These are phyloP conservation scores for Cryptoleucopteryx plumbea DNA, from an alignment of 2,113 vertebrate species.

Conservation along the genomic window DNA sequence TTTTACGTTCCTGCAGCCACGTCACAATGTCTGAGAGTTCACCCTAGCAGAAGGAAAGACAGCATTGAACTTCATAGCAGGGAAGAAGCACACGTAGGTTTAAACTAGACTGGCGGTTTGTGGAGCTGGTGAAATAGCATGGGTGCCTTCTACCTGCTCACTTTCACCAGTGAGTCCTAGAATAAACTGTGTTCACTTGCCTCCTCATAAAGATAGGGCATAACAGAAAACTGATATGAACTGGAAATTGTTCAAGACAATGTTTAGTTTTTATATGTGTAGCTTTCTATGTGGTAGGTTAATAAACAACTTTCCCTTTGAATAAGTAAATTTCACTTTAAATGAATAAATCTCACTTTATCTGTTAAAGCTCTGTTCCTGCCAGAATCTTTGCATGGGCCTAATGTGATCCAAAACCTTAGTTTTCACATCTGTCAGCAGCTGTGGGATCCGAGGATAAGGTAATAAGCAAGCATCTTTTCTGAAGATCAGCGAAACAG, in stretches of 20 bases:
- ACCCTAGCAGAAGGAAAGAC: neutral
- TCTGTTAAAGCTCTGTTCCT: neutral
- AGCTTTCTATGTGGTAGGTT: neutral
- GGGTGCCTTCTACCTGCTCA: neutral
- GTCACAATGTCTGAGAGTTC: neutral
- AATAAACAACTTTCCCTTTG: neutral
- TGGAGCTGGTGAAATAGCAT: neutral
- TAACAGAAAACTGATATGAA: neutral
- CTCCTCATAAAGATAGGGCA: neutral
- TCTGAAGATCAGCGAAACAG: neutral
- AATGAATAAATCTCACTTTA: neutral
- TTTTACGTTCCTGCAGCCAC: neutral
- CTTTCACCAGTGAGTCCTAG: neutral
- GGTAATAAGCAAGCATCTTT: neutral
- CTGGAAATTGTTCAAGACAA: neutral
- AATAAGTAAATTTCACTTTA: neutral
- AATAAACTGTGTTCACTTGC: neutral
- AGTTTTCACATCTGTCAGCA: neutral
- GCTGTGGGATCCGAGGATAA: neutral
- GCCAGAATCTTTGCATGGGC: neutral
- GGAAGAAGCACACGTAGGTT: neutral
- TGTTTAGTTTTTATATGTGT: neutral
- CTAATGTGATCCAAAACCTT: neutral
- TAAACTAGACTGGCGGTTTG: neutral
- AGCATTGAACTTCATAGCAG: neutral